These are phyloP conservation scores for Silurus aristotelis DNA, from an alignment of 2,797 vertebrate species.

Conservation along the genomic window DNA sequence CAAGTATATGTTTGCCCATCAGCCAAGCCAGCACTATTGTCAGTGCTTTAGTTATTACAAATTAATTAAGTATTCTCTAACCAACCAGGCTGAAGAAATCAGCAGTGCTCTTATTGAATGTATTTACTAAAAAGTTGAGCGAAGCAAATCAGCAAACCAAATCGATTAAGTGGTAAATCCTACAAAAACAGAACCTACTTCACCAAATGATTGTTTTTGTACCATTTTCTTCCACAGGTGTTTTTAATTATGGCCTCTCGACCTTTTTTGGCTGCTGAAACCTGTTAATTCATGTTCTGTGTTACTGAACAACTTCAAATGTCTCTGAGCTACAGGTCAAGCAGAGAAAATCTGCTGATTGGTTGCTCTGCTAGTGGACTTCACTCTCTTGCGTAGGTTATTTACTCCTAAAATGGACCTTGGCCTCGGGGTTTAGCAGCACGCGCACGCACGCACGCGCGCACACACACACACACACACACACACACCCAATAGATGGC, in stretches of 20 bases:
- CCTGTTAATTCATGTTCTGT: background rate
- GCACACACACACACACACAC: background rate
- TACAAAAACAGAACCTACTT: background rate
- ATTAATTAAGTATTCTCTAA: background rate
- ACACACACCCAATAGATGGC: constrained; percentile 15
- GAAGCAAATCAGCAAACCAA: background rate
- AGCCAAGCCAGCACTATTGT: no score
- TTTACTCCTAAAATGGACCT: constrained; percentile 50
- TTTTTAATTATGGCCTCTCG: background rate
- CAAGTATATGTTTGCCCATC: background rate
- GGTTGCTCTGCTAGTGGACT: constrained; percentile 43
- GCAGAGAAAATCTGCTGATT: constrained; percentile 32
- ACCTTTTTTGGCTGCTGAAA: background rate
- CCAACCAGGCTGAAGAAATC: background rate
- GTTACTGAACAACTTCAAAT: constrained; percentile 34
- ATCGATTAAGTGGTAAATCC: background rate
- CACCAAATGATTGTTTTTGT: background rate
- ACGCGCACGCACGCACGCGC: background rate
- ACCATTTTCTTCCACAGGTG: background rate
- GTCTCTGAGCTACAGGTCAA: constrained; percentile 26
- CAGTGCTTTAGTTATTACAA: background rate
- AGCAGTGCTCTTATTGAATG: background rate
- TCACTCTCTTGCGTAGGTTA: constrained; percentile 48
- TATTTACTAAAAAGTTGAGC: background rate
- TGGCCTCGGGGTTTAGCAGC: constrained; percentile 22